Percentiles rank a stretch among this genome's conserved stretches.
phyloP scores from a whole-genome alignment of 1,140 invertebrate species.

The Danaus plexippus region DNA sequence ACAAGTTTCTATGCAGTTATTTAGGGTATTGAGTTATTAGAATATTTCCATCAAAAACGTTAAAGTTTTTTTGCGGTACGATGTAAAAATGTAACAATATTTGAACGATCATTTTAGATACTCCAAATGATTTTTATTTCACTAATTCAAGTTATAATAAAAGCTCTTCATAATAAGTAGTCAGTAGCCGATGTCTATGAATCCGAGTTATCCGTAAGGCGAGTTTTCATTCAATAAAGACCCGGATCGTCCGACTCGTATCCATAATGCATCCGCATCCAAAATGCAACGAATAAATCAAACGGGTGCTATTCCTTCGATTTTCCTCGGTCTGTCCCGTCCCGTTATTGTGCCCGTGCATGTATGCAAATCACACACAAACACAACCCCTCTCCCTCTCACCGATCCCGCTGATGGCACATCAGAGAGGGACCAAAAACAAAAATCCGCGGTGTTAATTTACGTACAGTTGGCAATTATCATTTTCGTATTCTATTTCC shows the following conservation, averaged over 20 bases:
- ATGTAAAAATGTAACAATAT: too few relatives aligned
- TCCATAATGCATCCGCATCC: constrained; percentile 42
- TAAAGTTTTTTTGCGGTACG: too few relatives aligned
- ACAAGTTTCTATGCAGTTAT: too few relatives aligned
- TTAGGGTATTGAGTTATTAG: too few relatives aligned
- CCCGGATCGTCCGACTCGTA: constrained; percentile 26
- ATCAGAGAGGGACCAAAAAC: constrained; percentile 39
- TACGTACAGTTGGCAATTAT: constrained; percentile 70
- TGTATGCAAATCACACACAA: constrained; percentile 62
- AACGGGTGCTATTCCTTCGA: constrained; percentile 57
- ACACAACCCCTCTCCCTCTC: constrained; percentile 39
- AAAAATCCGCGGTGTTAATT: constrained; percentile 65
- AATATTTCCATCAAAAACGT: too few relatives aligned
- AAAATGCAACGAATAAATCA: constrained; percentile 49
- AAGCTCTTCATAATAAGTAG: too few relatives aligned
- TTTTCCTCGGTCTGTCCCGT: constrained; percentile 43
- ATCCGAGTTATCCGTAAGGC: not conserved
- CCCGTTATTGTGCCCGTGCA: constrained; percentile 58
- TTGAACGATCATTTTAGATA: too few relatives aligned
- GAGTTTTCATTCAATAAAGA: constrained; percentile 27
- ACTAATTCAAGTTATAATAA: too few relatives aligned
- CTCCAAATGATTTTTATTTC: too few relatives aligned
- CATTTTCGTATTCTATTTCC: constrained; percentile 61
- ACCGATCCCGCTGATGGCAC: constrained; percentile 11
- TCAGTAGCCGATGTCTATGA: too few relatives aligned